These are phyloP conservation scores for Myiopsitta monachus DNA, from an alignment of 2,113 vertebrate genomes.

Conservation along the genomic window DNA sequence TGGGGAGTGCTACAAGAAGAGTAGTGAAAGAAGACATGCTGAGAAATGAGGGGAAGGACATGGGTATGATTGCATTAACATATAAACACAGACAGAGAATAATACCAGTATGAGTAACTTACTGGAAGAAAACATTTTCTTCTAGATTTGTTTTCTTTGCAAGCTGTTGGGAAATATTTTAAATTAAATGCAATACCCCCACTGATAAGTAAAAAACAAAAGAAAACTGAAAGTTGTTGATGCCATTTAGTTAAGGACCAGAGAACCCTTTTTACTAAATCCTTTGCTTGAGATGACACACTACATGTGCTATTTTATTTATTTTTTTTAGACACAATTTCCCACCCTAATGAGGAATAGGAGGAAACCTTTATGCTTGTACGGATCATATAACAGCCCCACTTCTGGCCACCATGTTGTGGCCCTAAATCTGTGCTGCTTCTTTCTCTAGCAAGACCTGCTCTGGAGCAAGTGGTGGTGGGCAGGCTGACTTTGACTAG, in stretches of 20 bases:
- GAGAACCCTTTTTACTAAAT: background rate
- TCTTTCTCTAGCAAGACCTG: background rate
- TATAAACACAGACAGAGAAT: background rate
- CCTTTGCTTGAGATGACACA: background rate
- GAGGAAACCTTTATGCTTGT: background rate
- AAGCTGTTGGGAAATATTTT: background rate
- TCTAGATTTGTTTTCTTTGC: background rate
- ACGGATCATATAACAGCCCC: background rate
- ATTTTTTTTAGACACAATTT: background rate
- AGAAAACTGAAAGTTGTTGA: background rate
- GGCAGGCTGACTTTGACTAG: background rate
- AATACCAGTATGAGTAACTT: background rate
- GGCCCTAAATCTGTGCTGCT: fast-evolving
- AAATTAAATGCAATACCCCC: background rate
- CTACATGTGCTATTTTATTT: background rate
- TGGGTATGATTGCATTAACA: conserved; percentile 21
- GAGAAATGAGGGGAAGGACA: conserved; percentile 14
- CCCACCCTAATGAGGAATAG: background rate
- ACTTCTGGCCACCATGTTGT: background rate
- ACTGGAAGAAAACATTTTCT: conserved; percentile 7
- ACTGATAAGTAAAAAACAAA: conserved; percentile 9
- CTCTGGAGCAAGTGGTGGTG: background rate
- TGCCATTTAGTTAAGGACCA: background rate
- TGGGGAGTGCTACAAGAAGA: conserved; percentile 7
- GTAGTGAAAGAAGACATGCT: background rate